Evolutionary conservation across 2,797 vertebrate species (phyloP).

Genomic region (Sebastes steindachneri): DNA sequence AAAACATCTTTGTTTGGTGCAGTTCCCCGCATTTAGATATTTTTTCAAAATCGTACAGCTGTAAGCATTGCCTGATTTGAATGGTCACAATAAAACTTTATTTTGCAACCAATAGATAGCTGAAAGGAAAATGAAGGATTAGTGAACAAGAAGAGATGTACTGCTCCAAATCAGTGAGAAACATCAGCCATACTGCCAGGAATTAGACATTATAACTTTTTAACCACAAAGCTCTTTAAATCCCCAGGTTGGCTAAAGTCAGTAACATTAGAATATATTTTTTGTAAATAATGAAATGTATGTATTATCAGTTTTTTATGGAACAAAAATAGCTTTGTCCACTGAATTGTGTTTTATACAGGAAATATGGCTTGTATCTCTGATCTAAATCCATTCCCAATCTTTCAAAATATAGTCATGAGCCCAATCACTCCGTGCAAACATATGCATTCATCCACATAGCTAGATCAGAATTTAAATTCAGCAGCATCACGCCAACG

Average conservation of each 20-base stretch:
- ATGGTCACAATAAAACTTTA: not conserved
- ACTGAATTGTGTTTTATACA: not conserved
- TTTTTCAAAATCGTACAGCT: too few relatives aligned
- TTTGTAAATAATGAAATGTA: not conserved
- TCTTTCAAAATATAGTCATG: not conserved
- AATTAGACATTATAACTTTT: not conserved
- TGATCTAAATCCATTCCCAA: not conserved
- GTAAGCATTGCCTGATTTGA: fast-evolving
- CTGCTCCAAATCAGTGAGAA: not conserved
- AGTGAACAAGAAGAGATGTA: not conserved
- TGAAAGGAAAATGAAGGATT: not conserved
- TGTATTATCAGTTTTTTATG: not conserved
- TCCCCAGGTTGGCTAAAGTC: not conserved
- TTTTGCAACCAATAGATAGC: not conserved
- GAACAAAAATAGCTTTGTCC: not conserved
- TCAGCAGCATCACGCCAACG: not conserved
- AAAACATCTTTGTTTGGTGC: too few relatives aligned
- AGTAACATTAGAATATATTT: not conserved
- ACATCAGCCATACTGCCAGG: not conserved
- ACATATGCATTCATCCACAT: not conserved
- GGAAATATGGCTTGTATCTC: not conserved
- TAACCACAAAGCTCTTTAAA: not conserved
- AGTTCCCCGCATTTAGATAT: too few relatives aligned
- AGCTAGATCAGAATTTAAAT: not conserved
- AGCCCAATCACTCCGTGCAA: not conserved